Evolutionary conservation across 2,888 invertebrate genomes (phyloP), one percentile per base, ranked within the genome.

Genomic region (Tribolium freemani): DNA sequence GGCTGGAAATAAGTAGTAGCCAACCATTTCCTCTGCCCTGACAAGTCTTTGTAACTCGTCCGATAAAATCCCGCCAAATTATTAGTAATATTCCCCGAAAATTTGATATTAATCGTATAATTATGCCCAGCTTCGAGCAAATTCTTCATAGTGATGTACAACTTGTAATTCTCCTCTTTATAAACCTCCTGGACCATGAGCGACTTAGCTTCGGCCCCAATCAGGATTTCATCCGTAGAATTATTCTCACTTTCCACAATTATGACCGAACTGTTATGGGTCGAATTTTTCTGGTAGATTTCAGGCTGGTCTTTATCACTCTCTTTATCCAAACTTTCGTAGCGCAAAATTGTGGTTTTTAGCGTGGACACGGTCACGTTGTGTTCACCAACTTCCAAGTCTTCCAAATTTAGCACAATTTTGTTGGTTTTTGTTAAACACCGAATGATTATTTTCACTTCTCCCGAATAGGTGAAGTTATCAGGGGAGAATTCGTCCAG

Each of bases 1-100:
- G 93, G 90, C 79, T 92, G 91, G 75, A 93, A 91, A 76, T 92
- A 91, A 0, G 92, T 93, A 3, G 90, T 89, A 8, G 88, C 90
- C 1, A 92, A 82, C 81, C 88, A 88, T 77, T 88, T 91, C 86
- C 75, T 86, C 78, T 86, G 87, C 44, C 86, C 88, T 50, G 83
- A 76, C 10, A 84, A 64, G 71, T 88, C 87, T 3, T 82, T 84
- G 79, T 93, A 93, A 50, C 88, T 89, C 77, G 91, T 92, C 79
- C 90, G 89, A 81, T 93, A 93, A 81, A 94, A 91, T 58, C 94
- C 94, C 56, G 88, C 88, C 71, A 91, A 84, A 1, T 90, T 88
- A 79, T 91, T 89, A n/a, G 89, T 88, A 20, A 92, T 89, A 13
- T 80, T 83, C 8, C 91, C 91, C 8, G 83, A 82, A 79, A 90